phyloP scores from a whole-genome alignment of 2,888 invertebrate species.

The Anarsia innoxiella region DNA sequence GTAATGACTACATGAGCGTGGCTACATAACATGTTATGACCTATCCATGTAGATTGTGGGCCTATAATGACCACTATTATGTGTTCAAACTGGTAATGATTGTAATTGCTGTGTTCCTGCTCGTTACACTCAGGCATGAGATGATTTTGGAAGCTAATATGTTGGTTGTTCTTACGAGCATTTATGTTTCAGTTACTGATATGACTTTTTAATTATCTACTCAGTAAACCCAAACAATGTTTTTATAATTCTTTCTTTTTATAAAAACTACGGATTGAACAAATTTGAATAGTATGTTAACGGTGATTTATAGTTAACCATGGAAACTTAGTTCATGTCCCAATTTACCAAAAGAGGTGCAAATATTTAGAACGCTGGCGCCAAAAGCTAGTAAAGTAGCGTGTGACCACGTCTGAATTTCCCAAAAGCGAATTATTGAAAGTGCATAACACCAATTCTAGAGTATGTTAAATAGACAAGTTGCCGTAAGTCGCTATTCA shows the following conservation, averaged over 20 bases:
- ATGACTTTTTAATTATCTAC: too few relatives aligned
- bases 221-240: too few relatives aligned
- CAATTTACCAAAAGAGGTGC: too few relatives aligned
- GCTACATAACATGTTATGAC: background rate
- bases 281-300: too few relatives aligned
- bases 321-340: too few relatives aligned
- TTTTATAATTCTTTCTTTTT: background rate
- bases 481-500: conserved; percentile 13
- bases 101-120: conserved; percentile 13
- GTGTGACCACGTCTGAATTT: too few relatives aligned
- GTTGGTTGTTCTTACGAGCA: too few relatives aligned
- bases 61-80: conserved; percentile 9
- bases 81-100: conserved; percentile 10
- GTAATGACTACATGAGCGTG: conserved; percentile 3
- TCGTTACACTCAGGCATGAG: conserved; percentile 2
- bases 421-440: conserved; percentile 19
- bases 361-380: too few relatives aligned
- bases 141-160: too few relatives aligned
- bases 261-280: too few relatives aligned
- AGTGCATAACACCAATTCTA: conserved; percentile 18
- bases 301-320: too few relatives aligned
- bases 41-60: conserved; percentile 9
- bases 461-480: conserved; percentile 12
- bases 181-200: background rate
- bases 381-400: too few relatives aligned